Evolutionary conservation across 2,113 vertebrate genomes (phyloP).

Genomic region (Xerus inauris): DNA sequence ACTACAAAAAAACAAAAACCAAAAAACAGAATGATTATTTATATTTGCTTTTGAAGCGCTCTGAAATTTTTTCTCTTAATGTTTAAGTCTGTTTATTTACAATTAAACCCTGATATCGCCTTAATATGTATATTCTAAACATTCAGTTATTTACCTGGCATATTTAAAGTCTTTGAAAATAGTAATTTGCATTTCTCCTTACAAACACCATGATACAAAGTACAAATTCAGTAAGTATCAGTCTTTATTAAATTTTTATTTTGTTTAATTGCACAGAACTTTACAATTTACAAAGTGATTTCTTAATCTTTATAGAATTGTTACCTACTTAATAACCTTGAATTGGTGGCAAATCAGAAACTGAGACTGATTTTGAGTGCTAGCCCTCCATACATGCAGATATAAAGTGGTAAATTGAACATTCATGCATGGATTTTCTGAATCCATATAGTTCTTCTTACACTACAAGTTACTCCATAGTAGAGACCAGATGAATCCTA

Average conservation of each 20-base stretch:
- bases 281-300: background rate
- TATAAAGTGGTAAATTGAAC: background rate
- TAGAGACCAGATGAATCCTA: background rate
- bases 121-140: background rate
- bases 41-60: background rate
- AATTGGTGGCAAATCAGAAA: background rate
- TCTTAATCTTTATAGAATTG: background rate
- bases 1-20: no score
- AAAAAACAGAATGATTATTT: background rate
- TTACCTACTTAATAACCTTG: background rate
- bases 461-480: background rate
- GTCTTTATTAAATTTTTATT: background rate
- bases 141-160: background rate
- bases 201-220: background rate
- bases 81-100: background rate
- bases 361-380: background rate
- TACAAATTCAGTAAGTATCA: background rate
- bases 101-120: background rate
- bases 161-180: slow-evolving; percentile 5
- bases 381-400: background rate
- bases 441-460: background rate
- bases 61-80: background rate
- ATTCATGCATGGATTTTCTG: background rate
- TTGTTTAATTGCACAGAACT: background rate
- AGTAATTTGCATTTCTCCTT: background rate